phyloP scores from a whole-genome alignment of 2,113 vertebrate species.

The Paramisgurnus dabryanus region DNA sequence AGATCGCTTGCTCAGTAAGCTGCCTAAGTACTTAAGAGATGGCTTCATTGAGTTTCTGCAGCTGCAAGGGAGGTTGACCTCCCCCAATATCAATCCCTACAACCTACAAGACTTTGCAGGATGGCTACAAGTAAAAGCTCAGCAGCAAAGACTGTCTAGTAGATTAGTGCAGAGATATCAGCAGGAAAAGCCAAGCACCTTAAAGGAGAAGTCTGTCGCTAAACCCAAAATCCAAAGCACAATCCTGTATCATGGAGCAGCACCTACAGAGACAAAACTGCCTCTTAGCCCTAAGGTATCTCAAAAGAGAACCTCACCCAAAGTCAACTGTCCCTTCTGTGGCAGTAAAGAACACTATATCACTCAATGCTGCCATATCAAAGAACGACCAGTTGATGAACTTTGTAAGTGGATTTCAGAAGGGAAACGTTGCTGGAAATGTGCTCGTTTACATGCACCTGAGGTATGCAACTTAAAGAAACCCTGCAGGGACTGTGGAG shows the following conservation, averaged over 20 bases:
- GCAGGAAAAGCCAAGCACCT: neutral
- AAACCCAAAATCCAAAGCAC: neutral
- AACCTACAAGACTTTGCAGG: neutral
- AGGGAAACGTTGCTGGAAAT: neutral
- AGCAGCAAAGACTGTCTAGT: conserved; percentile 2
- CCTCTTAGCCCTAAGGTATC: neutral
- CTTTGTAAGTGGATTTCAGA: neutral
- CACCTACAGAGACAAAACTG: neutral
- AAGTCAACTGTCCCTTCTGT: neutral
- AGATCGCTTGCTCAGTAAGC: neutral
- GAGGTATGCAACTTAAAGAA: neutral
- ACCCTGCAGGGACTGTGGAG: neutral
- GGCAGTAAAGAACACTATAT: neutral
- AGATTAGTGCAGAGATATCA: neutral
- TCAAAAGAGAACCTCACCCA: neutral
- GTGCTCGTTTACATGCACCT: neutral
- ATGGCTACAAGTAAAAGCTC: neutral
- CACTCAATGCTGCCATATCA: neutral
- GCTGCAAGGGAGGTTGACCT: neutral
- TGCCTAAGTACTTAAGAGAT: neutral
- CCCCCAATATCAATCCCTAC: neutral
- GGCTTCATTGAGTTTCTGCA: neutral
- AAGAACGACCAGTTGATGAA: neutral
- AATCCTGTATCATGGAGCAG: neutral
- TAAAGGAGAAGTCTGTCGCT: neutral